Evolutionary conservation across 1,140 invertebrate species (phyloP).

Genomic region (Solenopsis fugax): DNA sequence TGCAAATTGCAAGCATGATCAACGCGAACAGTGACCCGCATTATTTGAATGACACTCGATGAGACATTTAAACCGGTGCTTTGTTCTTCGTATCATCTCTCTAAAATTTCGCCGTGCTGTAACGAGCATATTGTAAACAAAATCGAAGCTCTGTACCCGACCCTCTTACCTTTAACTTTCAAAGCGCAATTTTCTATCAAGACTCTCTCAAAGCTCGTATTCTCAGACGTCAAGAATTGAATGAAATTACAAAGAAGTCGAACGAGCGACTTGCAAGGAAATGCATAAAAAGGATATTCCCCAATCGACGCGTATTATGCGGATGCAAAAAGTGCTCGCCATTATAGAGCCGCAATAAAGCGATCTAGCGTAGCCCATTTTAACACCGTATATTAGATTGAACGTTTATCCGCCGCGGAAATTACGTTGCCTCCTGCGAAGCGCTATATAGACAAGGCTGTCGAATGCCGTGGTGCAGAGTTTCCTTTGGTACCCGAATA

Average conservation of each 20-base stretch:
- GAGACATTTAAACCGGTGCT: conserved; percentile 32
- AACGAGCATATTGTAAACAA: conserved; percentile 24
- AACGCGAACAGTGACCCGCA: conserved; percentile 47
- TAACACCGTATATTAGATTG: neutral
- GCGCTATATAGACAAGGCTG: neutral
- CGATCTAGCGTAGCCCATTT: neutral
- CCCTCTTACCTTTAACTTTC: neutral
- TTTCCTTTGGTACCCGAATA: conserved; percentile 28
- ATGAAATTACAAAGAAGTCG: conserved; percentile 1
- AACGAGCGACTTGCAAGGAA: neutral
- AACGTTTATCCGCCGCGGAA: conserved; percentile 4
- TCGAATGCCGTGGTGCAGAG: conserved; percentile 2
- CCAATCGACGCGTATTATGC: conserved; percentile 9
- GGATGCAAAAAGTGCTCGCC: neutral
- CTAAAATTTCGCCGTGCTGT: conserved; percentile 1
- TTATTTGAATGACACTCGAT: conserved; percentile 50
- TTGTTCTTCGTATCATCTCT: neutral
- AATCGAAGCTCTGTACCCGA: neutral
- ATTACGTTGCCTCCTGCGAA: conserved; percentile 29
- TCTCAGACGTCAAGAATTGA: neutral
- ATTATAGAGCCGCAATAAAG: conserved; percentile 5
- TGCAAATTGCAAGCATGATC: conserved; percentile 16
- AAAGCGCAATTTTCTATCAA: conserved; percentile 12
- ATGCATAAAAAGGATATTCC: conserved; percentile 27
- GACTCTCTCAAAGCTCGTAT: neutral